Percentiles rank a stretch among this genome's conserved stretches.
Evolutionary conservation across 2,888 invertebrate species (phyloP).

Genomic region (Pyrrhosoma nymphula): DNA sequence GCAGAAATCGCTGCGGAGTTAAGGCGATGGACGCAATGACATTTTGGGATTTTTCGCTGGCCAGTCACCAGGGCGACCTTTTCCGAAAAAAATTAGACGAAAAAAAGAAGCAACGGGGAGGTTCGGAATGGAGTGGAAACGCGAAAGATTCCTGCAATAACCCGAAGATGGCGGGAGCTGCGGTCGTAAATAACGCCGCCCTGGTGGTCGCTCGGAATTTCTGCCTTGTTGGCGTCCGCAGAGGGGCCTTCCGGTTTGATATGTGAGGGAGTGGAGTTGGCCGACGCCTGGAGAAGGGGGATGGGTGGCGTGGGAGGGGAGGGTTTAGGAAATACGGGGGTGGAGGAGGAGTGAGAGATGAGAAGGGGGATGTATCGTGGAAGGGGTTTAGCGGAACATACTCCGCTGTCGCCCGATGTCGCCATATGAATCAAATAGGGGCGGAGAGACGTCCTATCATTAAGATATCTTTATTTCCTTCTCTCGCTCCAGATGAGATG

Average conservation of each 20-base stretch:
- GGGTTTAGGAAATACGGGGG: too few species aligned
- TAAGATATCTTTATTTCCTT: not conserved
- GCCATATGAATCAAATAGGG: constrained; percentile 2
- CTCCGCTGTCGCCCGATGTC: not conserved
- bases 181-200: constrained; percentile 8
- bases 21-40: not conserved
- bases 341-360: not conserved
- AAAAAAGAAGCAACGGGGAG: not conserved
- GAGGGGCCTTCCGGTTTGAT: constrained; percentile 30
- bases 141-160: constrained; percentile 14
- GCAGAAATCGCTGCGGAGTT: too few species aligned
- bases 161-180: not conserved
- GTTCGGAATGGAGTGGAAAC: not conserved
- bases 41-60: not conserved
- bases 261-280: not conserved
- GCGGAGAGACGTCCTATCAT: constrained; percentile 1
- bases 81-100: not conserved
- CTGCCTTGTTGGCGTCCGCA: constrained; percentile 43
- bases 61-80: not conserved
- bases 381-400: not conserved
- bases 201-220: constrained; percentile 16
- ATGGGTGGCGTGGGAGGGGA: not conserved
- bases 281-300: not conserved
- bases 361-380: not conserved
- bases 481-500: too few species aligned